A percentile compares a stretch with the other conserved stretches of the same genome.
Evolutionary conservation across 2,888 invertebrate genomes (phyloP).

Genomic region (Tromatobia lineatoria): DNA sequence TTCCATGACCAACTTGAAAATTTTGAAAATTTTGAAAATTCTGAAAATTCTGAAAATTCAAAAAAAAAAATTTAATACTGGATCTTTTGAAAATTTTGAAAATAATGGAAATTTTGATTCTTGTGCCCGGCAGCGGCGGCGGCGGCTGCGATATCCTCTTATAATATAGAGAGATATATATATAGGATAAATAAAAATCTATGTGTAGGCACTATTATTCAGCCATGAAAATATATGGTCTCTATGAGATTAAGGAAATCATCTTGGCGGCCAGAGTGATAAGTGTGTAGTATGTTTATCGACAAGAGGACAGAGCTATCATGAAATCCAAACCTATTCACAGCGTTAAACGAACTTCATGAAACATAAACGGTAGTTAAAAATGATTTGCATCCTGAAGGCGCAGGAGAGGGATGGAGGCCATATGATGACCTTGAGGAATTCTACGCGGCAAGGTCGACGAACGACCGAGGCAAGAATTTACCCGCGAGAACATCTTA

Average conservation of each 20-base stretch:
- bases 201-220: neutral
- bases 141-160: too few species aligned
- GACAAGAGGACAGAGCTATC: neutral
- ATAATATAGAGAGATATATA: too few species aligned
- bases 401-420: conserved; percentile 28
- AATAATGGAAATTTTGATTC: too few species aligned
- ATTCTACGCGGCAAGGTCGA: conserved; percentile 33
- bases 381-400: neutral
- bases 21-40: too few species aligned
- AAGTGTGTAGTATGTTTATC: neutral
- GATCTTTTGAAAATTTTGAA: too few species aligned
- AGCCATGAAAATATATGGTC: too few species aligned
- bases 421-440: conserved; percentile 27
- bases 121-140: too few species aligned
- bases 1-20: too few species aligned
- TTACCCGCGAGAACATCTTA: conserved; percentile 8
- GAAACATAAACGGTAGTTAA: neutral
- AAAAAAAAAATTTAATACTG: too few species aligned
- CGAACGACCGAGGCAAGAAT: conserved; percentile 50
- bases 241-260: neutral
- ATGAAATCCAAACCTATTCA: neutral
- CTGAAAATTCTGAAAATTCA: too few species aligned
- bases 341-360: neutral
- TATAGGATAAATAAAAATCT: too few species aligned
- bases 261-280: neutral